A percentile compares a stretch with the other conserved stretches of the same genome.
Conservation (phyloP, 1,140 invertebrate genomes). For the Zaprionus gabonicus region DNA sequence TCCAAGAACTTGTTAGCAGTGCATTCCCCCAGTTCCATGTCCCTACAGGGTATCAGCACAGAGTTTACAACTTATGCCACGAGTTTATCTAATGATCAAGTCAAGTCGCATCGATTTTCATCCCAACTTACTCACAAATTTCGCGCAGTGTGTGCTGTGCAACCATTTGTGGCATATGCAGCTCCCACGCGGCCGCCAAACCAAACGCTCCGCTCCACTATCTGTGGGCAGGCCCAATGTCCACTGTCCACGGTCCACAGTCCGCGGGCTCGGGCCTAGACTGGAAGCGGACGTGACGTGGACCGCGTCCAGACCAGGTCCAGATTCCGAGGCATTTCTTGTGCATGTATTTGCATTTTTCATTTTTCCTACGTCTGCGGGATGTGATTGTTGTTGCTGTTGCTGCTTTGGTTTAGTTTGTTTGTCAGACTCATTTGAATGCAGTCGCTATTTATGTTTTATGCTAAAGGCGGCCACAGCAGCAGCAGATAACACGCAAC, state of each 20-base stretch:
- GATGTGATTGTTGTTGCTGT: conserved; percentile 24
- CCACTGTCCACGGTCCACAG: not conserved
- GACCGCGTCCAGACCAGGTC: conserved; percentile 1
- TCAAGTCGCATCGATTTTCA: not conserved
- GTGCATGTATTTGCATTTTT: conserved; percentile 56
- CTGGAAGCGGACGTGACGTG: not conserved
- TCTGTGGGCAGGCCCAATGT: not conserved
- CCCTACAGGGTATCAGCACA: no score
- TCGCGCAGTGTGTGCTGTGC: conserved; percentile 27
- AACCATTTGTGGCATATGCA: conserved; percentile 43
- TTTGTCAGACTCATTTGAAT: conserved; percentile 81
- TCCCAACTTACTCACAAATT: conserved; percentile 3
- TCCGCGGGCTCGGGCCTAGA: not conserved
- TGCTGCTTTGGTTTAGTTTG: conserved; percentile 62
- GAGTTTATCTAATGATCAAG: no score
- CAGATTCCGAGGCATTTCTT: conserved; percentile 33
- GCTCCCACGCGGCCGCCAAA: conserved; percentile 47
- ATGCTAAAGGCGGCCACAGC: conserved; percentile 71
- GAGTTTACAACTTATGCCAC: no score
- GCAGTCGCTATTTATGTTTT: conserved; percentile 81
- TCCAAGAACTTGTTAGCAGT: no score
- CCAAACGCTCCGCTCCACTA: conserved; percentile 20
- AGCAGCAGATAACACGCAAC: conserved; percentile 62
- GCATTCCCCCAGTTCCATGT: no score
- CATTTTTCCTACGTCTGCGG: conserved; percentile 18